Conservation (phyloP, 2,113 vertebrate species). For the Seriola dumerili region DNA sequence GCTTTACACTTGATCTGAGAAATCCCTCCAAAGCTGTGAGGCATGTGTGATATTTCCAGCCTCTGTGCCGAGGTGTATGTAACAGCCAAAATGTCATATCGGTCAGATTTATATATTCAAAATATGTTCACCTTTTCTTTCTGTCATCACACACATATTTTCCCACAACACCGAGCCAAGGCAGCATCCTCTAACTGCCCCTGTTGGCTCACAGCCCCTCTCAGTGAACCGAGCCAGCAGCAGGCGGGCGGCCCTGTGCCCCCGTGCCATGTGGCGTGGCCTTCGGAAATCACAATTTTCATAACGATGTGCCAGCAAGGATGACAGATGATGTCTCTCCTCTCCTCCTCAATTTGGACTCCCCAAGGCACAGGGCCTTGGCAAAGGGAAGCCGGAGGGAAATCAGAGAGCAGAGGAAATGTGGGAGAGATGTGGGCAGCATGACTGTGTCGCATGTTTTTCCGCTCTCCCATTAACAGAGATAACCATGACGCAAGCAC, state of each 20-base stretch:
- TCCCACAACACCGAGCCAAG: background rate
- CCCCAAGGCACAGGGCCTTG: slow-evolving; percentile 23
- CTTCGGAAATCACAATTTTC: slow-evolving; percentile 40
- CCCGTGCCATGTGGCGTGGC: slow-evolving; percentile 41
- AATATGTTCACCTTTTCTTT: background rate
- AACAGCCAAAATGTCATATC: slow-evolving; percentile 8
- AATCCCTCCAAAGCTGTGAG: slow-evolving; percentile 33
- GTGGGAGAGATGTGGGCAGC: slow-evolving; percentile 47
- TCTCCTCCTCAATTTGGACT: slow-evolving; percentile 39
- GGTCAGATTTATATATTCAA: slow-evolving; percentile 14
- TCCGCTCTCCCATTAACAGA: slow-evolving; percentile 19
- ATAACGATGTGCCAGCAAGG: slow-evolving; percentile 52
- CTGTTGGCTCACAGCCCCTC: background rate
- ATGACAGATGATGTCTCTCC: slow-evolving; percentile 41
- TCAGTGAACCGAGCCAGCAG: slow-evolving; percentile 32
- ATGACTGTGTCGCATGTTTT: slow-evolving; percentile 30
- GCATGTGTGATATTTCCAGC: slow-evolving; percentile 24
- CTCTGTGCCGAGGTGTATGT: background rate
- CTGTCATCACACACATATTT: slow-evolving; percentile 1
- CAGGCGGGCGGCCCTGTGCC: slow-evolving; percentile 20
- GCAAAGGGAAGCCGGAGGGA: slow-evolving; percentile 21
- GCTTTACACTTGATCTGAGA: slow-evolving; percentile 24
- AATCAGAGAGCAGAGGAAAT: slow-evolving; percentile 35
- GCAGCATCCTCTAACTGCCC: slow-evolving; percentile 13
- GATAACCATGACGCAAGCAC: slow-evolving; percentile 34